Conservation (phyloP, 2,888 invertebrate genomes). For the Nomada hirtipes region DNA sequence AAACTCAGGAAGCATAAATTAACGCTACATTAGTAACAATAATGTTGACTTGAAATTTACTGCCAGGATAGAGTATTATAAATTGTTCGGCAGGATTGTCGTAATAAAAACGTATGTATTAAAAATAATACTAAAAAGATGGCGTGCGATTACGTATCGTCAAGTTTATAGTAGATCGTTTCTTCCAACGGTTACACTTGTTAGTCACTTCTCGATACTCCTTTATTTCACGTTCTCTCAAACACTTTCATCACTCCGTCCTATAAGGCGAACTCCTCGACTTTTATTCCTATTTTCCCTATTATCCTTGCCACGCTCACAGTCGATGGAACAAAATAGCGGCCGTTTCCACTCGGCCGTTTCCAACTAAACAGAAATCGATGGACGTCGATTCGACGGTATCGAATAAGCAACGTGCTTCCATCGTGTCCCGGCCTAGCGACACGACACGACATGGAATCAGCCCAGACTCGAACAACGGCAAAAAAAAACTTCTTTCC, state of each 20-base stretch:
- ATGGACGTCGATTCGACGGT: slow-evolving; percentile 11
- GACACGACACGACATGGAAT: neutral
- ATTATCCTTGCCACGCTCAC: neutral
- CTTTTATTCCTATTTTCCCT: neutral
- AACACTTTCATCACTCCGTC: slow-evolving; percentile 10
- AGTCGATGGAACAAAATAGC: slow-evolving; percentile 3
- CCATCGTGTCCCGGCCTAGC: neutral
- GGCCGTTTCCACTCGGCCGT: neutral
- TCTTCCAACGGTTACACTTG: neutral
- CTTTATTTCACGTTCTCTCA: slow-evolving; percentile 14
- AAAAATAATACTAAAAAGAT: too few relatives aligned
- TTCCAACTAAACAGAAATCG: slow-evolving; percentile 30
- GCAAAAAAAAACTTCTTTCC: slow-evolving; percentile 32
- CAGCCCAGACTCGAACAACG: slow-evolving; percentile 19
- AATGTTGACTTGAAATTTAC: too few relatives aligned
- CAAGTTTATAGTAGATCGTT: too few relatives aligned
- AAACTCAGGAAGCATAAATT: too few relatives aligned
- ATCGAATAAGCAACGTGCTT: slow-evolving; percentile 23
- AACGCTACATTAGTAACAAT: too few relatives aligned
- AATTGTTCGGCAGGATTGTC: too few relatives aligned
- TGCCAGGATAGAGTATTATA: too few relatives aligned
- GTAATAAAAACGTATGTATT: too few relatives aligned
- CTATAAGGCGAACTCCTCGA: neutral
- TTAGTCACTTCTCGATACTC: neutral
- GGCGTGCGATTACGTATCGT: neutral